These are phyloP conservation scores for Hystrix brachyura DNA, from an alignment of 2,113 vertebrate species.

Conservation along the genomic window DNA sequence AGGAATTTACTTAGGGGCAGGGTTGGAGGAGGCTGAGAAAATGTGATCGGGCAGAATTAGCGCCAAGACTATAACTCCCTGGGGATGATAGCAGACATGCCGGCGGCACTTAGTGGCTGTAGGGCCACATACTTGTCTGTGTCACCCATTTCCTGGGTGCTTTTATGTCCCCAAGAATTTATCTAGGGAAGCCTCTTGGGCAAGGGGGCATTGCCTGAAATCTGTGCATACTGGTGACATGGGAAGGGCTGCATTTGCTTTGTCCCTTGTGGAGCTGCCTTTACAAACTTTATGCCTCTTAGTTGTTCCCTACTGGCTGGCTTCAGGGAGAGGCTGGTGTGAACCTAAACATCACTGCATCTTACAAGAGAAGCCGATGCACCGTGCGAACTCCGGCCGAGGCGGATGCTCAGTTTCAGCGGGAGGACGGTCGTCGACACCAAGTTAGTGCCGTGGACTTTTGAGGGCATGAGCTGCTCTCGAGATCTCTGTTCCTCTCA, in stretches of 20 bases:
- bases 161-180: slow-evolving; percentile 57
- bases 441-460: neutral
- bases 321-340: neutral
- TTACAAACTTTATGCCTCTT: neutral
- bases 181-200: neutral
- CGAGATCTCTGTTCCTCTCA: neutral
- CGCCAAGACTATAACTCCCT: neutral
- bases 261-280: neutral
- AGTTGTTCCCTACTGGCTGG: neutral
- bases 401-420: neutral
- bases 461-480: neutral
- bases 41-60: neutral
- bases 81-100: neutral
- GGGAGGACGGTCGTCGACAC: fast-evolving
- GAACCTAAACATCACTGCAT: neutral
- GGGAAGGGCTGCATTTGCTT: neutral
- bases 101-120: neutral
- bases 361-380: fast-evolving
- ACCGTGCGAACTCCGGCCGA: fast-evolving
- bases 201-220: neutral
- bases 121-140: neutral
- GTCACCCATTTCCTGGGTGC: slow-evolving; percentile 25
- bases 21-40: neutral
- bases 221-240: neutral
- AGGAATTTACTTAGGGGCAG: neutral